Evolutionary conservation across 2,797 vertebrate species (phyloP).

Genomic region (Anisognathus igniventris): DNA sequence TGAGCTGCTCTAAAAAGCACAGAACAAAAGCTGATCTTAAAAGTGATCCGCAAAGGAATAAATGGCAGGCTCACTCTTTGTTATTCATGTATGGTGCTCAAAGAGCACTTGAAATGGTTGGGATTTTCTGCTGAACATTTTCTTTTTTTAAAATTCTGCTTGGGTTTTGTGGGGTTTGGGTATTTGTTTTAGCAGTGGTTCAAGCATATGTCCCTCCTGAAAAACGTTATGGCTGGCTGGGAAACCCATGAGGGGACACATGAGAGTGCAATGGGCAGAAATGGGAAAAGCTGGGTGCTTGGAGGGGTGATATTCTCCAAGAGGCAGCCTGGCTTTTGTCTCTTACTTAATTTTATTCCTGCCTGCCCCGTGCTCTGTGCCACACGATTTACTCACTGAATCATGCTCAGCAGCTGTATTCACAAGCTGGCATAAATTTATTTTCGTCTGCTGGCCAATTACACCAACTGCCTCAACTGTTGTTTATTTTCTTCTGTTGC

Average conservation of each 20-base stretch:
- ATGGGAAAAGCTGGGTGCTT: not conserved
- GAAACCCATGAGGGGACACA: not conserved
- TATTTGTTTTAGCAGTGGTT: slow-evolving; percentile 13
- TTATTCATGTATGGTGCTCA: slow-evolving; percentile 55
- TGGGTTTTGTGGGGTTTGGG: not conserved
- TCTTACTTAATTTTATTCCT: slow-evolving; percentile 47
- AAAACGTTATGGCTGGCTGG: not conserved
- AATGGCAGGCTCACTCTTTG: slow-evolving; percentile 56
- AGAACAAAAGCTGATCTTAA: slow-evolving; percentile 67
- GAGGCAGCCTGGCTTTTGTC: slow-evolving; percentile 53
- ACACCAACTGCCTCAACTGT: slow-evolving; percentile 62
- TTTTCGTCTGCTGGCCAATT: slow-evolving; percentile 53
- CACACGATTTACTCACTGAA: slow-evolving; percentile 31
- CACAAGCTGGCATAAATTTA: slow-evolving; percentile 57
- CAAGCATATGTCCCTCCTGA: not conserved
- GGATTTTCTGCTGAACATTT: slow-evolving; percentile 43
- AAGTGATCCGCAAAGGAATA: slow-evolving; percentile 60
- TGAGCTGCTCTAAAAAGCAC: slow-evolving; percentile 45
- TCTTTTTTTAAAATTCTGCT: not conserved
- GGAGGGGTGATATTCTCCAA: not conserved
- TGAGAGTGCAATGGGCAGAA: not conserved
- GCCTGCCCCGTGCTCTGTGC: not conserved
- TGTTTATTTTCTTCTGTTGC: slow-evolving; percentile 62
- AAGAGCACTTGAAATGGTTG: slow-evolving; percentile 59
- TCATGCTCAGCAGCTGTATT: slow-evolving; percentile 46